phyloP scores from a whole-genome alignment of 2,113 vertebrate genomes.

The Desmodus rotundus region DNA sequence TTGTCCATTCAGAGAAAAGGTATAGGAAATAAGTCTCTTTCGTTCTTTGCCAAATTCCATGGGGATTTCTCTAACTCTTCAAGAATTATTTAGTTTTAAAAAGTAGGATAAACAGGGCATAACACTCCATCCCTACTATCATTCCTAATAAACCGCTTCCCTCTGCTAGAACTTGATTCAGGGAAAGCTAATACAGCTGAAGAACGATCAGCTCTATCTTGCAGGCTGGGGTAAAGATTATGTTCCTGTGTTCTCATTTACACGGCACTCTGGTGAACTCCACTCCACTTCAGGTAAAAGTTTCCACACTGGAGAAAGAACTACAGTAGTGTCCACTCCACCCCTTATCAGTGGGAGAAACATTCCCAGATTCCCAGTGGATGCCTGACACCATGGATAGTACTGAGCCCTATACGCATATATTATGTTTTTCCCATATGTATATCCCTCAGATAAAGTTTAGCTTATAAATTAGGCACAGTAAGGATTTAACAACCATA shows the following conservation, averaged over 20 bases:
- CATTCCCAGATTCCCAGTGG: not conserved
- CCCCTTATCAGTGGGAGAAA: not conserved
- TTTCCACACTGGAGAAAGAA: not conserved
- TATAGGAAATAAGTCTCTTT: not conserved
- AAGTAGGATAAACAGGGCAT: not conserved
- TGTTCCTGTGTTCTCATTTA: not conserved
- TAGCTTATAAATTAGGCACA: not conserved
- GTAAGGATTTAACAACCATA: not conserved
- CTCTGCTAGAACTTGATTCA: not conserved
- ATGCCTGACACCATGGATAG: not conserved
- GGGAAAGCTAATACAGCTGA: not conserved
- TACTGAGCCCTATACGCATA: no score
- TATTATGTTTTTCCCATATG: not conserved
- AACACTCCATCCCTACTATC: not conserved
- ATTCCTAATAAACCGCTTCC: not conserved
- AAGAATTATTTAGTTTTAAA: not conserved
- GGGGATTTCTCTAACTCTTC: not conserved
- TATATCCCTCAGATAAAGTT: not conserved
- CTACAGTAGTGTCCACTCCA: not conserved
- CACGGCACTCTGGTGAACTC: not conserved
- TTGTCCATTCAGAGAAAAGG: not conserved
- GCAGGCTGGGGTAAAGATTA: not conserved
- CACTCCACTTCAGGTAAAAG: not conserved
- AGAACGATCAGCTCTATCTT: not conserved
- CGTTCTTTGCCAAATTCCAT: not conserved